A percentile compares a stretch with the other conserved stretches of the same genome.
These are phyloP conservation scores for Bellardia bayeri DNA, from an alignment of 2,888 invertebrate species.

Conservation along the genomic window DNA sequence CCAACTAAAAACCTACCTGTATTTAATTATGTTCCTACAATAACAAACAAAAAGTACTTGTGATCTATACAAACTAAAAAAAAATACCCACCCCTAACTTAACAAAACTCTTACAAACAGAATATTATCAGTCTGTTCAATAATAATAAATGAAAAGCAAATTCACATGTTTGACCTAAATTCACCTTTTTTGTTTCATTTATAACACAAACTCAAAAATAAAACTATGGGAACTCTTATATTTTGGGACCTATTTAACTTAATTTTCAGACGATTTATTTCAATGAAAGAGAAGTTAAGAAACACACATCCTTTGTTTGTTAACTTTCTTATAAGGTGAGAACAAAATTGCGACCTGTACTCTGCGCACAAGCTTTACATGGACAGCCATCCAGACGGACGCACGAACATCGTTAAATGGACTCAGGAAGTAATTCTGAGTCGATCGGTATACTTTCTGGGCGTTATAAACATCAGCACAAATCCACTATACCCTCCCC, in stretches of 20 bases:
- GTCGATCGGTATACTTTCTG: too few relatives aligned
- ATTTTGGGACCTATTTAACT: neutral
- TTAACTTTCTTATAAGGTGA: slow-evolving; percentile 18
- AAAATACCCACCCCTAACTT: slow-evolving; percentile 36
- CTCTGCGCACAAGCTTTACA: too few relatives aligned
- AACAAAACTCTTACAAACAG: neutral
- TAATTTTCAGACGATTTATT: slow-evolving; percentile 5
- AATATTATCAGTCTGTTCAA: slow-evolving; percentile 2
- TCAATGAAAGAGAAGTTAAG: neutral
- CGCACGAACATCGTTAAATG: too few relatives aligned
- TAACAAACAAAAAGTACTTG: neutral
- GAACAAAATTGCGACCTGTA: too few relatives aligned
- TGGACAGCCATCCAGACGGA: too few relatives aligned
- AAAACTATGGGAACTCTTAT: slow-evolving; percentile 9
- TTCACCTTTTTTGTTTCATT: neutral
- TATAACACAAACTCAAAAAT: neutral
- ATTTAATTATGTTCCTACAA: neutral
- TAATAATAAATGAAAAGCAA: slow-evolving; percentile 19
- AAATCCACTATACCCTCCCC: too few relatives aligned
- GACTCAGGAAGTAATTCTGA: too few relatives aligned
- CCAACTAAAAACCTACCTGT: slow-evolving; percentile 27
- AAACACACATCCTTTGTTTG: neutral
- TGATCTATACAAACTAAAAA: neutral
- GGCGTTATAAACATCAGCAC: too few relatives aligned
- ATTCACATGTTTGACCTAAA: slow-evolving; percentile 38